Base-by-base conservation (phyloP, 2,797 vertebrate genomes). In the Gallinago stenura region DNA sequence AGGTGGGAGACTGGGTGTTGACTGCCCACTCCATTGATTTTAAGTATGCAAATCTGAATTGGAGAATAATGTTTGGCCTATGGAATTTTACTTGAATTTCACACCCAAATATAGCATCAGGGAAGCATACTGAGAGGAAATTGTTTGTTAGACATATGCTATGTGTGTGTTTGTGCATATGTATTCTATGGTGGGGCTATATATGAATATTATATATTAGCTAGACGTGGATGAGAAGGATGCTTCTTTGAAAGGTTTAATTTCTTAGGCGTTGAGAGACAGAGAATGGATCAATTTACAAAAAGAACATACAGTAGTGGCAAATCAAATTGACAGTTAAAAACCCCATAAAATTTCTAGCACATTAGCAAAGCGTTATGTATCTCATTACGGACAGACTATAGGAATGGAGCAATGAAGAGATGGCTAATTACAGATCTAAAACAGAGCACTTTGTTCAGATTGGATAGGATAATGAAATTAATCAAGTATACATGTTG, bases 291-390 rank as follows among this genome's bases (percentile, higher is more conserved):
- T 83, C 80, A 53, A 22, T 96, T 96, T 84, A 58, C 50, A 39
- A 14, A 18, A 75, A 77, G 71, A 94, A 78, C 39, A 76, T 45
- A 91, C 60, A 93, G 71, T 71, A 85, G 77, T 35, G 89, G 84
- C 82, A 95, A 95, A 80, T 96, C 89, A 91, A 88, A 87, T 11
- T 90, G 93, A 87, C 72, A 92, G 87, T 66, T 87, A 46, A 90
- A 91, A 69, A 71, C 0, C 48, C 30, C 58, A 70, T 94, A 73
- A 83, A 77, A 90, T 90, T 93, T 93, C 58, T 83, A 94, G 73
- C 87, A 45, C 76, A 93, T 95, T 95, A 95, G 54, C 68, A 91
- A 94, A 94, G 56, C 77, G 41, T 95, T 96, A 68, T 76, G n/a
- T 80, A 66, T 87, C 77, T 94, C 60, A 90, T 93, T 87, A 54